Base-by-base conservation (phyloP, 2,888 invertebrate species). In the Apotomis turbidana region DNA sequence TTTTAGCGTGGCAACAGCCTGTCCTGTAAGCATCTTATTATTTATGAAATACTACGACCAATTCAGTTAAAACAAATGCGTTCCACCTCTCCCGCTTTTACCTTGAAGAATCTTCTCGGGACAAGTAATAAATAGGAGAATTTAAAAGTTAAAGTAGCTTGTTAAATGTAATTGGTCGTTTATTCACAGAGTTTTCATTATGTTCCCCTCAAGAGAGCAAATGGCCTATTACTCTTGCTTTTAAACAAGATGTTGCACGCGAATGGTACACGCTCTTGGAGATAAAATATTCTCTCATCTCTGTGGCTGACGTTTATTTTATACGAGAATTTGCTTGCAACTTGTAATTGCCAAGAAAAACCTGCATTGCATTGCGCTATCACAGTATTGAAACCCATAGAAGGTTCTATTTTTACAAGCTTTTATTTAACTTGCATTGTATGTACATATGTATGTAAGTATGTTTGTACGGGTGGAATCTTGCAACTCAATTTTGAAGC, bases 141-240 rank as follows among this genome's bases (percentile, higher is more conserved):
- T 71, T 59, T 46, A 54, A 63, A 62, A 68, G 46, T 68, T 58
- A 46, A 71, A 67, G 57, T 57, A 71, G 49, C 71, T 68, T 67
- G 71, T 71, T 71, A 55, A 71, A 51, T 51, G 38, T 71, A 71
- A 71, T 62, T 62, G 71, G 13, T 57, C 71, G 62, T 55, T 68
- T 71, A 71, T 68, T 58, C 71, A 62, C 68, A 57, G 51, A 67
- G 57, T 57, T 58, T 71, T 68, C 67, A 71, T 71, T 62, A 71
- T 13, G 68, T 57, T 68, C 55, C 68, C 67, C 61, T 71, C 71
- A 71, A 67, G 71, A 68, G 57, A 71, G 67, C 67, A 71, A 71
- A 71, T 71, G 61, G 71, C 60, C 71, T 67, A 71, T 71, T 58
- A 70, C 71, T 71, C 57, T 71, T 71, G 68, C 62, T 71, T 68